phyloP scores from a whole-genome alignment of 2,888 invertebrate species.

The Portevinia maculata region DNA sequence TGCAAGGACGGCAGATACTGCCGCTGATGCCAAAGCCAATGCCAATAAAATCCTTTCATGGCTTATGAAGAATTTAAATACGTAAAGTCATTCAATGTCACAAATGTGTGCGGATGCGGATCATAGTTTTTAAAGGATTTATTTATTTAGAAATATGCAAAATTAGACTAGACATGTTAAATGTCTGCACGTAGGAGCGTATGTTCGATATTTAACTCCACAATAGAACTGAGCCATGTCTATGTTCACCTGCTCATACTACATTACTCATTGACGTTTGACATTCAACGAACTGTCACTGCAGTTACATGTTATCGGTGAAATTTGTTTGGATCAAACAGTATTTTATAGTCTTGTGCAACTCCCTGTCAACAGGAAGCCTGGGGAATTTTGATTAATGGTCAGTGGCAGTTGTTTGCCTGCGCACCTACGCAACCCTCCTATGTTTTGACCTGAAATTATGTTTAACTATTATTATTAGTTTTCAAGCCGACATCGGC shows the following conservation, averaged over 20 bases:
- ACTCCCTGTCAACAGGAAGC: slow-evolving; percentile 50
- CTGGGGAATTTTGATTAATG: slow-evolving; percentile 67
- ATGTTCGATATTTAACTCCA: neutral
- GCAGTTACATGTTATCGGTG: slow-evolving; percentile 44
- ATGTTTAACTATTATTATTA: slow-evolving; percentile 32
- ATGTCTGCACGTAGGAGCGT: neutral
- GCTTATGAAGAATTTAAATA: slow-evolving; percentile 66
- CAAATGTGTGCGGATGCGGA: slow-evolving; percentile 43
- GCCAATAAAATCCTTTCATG: slow-evolving; percentile 65
- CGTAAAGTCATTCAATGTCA: slow-evolving; percentile 65
- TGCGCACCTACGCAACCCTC: slow-evolving; percentile 50
- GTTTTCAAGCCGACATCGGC: slow-evolving; percentile 29
- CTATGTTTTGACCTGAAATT: slow-evolving; percentile 42
- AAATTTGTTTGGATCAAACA: slow-evolving; percentile 57
- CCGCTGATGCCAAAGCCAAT: slow-evolving; percentile 32
- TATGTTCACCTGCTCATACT: slow-evolving; percentile 53
- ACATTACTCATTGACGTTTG: slow-evolving; percentile 64
- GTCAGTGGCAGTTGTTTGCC: slow-evolving; percentile 42
- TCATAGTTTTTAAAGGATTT: slow-evolving; percentile 46
- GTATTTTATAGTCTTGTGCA: slow-evolving; percentile 37
- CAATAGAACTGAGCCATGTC: neutral
- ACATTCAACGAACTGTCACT: slow-evolving; percentile 63
- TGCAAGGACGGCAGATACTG: slow-evolving; percentile 43
- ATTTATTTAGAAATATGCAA: slow-evolving; percentile 35
- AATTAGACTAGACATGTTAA: slow-evolving; percentile 35